These are phyloP conservation scores for Trachelus stipa DNA, from an alignment of 2,888 invertebrate genomes.

Conservation along the genomic window DNA sequence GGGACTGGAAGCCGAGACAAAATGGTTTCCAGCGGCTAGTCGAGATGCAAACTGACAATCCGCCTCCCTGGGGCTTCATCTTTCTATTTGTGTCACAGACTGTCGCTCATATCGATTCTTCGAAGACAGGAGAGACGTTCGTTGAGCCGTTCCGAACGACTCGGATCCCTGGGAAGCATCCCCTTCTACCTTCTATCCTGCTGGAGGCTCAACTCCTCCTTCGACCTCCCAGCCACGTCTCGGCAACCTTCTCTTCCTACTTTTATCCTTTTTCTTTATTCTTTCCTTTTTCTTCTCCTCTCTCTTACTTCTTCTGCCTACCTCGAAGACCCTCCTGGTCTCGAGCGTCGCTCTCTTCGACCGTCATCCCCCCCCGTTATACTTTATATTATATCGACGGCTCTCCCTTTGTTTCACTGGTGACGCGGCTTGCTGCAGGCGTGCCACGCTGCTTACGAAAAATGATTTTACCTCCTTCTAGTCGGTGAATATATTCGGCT, in stretches of 20 bases:
- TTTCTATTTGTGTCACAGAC: constrained; percentile 31
- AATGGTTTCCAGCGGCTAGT: constrained; percentile 27
- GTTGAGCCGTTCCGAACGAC: constrained; percentile 22
- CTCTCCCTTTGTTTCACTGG: constrained; percentile 19
- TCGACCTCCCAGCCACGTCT: background rate
- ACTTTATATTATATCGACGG: constrained; percentile 21
- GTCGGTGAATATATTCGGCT: constrained; percentile 16
- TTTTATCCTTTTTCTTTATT: constrained; percentile 13
- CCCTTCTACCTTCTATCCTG: background rate
- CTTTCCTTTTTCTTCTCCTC: background rate
- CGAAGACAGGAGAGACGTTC: constrained; percentile 22
- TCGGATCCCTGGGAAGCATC: constrained; percentile 10
- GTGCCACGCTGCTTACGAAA: constrained; percentile 11
- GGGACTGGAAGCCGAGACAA: constrained; percentile 9
- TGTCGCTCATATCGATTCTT: constrained; percentile 29
- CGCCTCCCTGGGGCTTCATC: constrained; percentile 23
- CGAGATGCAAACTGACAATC: constrained; percentile 28
- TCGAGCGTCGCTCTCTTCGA: background rate
- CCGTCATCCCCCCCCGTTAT: constrained; percentile 12
- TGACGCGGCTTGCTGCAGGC: constrained; percentile 13
- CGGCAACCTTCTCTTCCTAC: constrained; percentile 9
- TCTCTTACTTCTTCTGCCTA: constrained; percentile 6
- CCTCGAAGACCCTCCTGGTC: constrained; percentile 20
- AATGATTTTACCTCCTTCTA: constrained; percentile 20
- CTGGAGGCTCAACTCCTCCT: constrained; percentile 7